Conservation (phyloP, 2,113 vertebrate species). For the Acanthisitta chloris region DNA sequence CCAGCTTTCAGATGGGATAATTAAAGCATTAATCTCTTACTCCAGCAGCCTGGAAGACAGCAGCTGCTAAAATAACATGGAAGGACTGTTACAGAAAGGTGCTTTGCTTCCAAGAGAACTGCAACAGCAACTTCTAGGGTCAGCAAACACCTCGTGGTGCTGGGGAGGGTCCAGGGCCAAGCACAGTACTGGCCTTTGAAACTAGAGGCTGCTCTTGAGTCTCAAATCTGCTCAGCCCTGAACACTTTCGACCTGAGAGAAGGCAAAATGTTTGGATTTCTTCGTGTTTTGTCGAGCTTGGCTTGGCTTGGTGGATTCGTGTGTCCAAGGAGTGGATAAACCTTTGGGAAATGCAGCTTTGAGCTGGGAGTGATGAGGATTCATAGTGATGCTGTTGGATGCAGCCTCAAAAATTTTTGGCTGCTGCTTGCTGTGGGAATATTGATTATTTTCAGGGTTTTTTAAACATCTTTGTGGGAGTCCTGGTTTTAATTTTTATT, state of each 20-base stretch:
- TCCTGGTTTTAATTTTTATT: too few species aligned
- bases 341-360: not conserved
- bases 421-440: not conserved
- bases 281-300: not conserved
- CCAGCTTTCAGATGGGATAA: slow-evolving; percentile 53
- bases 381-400: rapidly evolving
- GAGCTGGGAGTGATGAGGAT: not conserved
- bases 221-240: not conserved
- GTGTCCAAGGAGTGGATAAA: rapidly evolving
- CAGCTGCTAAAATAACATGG: slow-evolving; percentile 46
- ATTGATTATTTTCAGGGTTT: not conserved
- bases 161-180: not conserved
- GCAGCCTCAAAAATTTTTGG: not conserved
- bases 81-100: not conserved
- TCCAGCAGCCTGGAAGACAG: slow-evolving; percentile 48
- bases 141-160: not conserved
- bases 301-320: not conserved
- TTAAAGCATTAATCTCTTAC: slow-evolving; percentile 73
- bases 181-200: slow-evolving; percentile 20
- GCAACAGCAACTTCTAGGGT: not conserved
- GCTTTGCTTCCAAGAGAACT: not conserved
- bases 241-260: rapidly evolving
- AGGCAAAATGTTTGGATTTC: not conserved
- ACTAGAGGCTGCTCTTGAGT: slow-evolving; percentile 39
- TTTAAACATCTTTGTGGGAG: not conserved